These are phyloP conservation scores for Uria aalge DNA, from an alignment of 2,113 vertebrate genomes.

Conservation along the genomic window DNA sequence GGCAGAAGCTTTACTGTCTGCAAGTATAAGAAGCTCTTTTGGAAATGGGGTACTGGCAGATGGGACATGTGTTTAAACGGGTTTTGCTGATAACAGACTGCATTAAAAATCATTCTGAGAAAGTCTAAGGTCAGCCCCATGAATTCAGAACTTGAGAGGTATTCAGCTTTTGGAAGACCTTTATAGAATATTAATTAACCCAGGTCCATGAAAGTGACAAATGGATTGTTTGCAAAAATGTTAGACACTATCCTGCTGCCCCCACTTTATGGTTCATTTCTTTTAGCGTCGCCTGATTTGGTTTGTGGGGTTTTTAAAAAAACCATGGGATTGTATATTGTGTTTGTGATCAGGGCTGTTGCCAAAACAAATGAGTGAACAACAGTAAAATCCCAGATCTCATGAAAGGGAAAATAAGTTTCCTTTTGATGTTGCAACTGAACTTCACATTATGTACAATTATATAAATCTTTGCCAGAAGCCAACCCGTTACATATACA, in stretches of 20 bases:
- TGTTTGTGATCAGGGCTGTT: neutral
- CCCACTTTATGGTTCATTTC: neutral
- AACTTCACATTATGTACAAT: neutral
- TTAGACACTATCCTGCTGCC: constrained; percentile 8
- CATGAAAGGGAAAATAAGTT: constrained; percentile 23
- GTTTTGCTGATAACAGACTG: constrained; percentile 82
- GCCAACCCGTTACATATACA: neutral
- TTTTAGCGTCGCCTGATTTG: neutral
- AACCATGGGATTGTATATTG: neutral
- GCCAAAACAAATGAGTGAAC: neutral
- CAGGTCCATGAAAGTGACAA: constrained; percentile 56
- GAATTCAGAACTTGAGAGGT: constrained; percentile 78
- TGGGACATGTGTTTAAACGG: constrained; percentile 88
- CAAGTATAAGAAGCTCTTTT: constrained; percentile 81
- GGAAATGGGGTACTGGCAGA: constrained; percentile 86
- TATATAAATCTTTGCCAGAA: neutral
- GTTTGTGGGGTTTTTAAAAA: neutral
- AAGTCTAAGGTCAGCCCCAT: constrained; percentile 82
- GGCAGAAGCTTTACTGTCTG: constrained; percentile 81
- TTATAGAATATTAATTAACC: constrained; percentile 78
- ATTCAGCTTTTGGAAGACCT: constrained; percentile 75
- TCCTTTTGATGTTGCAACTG: constrained; percentile 1
- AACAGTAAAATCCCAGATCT: neutral
- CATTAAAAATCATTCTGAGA: constrained; percentile 84
- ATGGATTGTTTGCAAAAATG: constrained; percentile 40